These are phyloP conservation scores for Rallus crepitans DNA, from an alignment of 2,797 vertebrate genomes.

Conservation along the genomic window DNA sequence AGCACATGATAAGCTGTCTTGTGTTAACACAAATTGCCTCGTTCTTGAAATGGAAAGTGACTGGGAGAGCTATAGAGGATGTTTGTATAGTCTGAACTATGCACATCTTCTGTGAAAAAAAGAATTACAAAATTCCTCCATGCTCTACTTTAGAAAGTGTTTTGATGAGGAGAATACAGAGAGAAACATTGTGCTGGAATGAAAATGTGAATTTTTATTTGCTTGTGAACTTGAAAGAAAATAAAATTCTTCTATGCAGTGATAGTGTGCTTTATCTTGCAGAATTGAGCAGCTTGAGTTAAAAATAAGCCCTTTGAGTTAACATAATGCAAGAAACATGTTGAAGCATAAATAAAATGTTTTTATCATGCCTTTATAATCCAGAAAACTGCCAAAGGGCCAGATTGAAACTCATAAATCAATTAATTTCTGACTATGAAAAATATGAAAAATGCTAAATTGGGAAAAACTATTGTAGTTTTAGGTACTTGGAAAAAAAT, in stretches of 20 bases:
- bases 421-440: neutral
- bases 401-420: neutral
- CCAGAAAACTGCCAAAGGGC: neutral
- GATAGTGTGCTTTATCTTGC: neutral
- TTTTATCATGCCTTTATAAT: slow-evolving; percentile 4
- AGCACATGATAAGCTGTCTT: slow-evolving; percentile 73
- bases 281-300: neutral
- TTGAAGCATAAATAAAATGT: slow-evolving; percentile 21
- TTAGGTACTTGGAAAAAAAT: neutral
- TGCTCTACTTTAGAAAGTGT: neutral
- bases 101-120: slow-evolving; percentile 49
- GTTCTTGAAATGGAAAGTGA: slow-evolving; percentile 72
- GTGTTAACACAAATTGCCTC: slow-evolving; percentile 65
- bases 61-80: slow-evolving; percentile 63
- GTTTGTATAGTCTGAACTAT: slow-evolving; percentile 61
- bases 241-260: neutral
- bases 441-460: neutral
- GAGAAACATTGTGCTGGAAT: neutral
- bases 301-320: slow-evolving; percentile 43
- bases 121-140: slow-evolving; percentile 36
- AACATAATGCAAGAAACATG: slow-evolving; percentile 23
- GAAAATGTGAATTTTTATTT: slow-evolving; percentile 12
- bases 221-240: slow-evolving; percentile 3
- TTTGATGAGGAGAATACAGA: slow-evolving; percentile 17
- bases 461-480: neutral